Evolutionary conservation across 92 coral and sea anemone species (phyloP), one percentile per base, ranked within the genome.

Genomic region (Actinostola sp.): DNA sequence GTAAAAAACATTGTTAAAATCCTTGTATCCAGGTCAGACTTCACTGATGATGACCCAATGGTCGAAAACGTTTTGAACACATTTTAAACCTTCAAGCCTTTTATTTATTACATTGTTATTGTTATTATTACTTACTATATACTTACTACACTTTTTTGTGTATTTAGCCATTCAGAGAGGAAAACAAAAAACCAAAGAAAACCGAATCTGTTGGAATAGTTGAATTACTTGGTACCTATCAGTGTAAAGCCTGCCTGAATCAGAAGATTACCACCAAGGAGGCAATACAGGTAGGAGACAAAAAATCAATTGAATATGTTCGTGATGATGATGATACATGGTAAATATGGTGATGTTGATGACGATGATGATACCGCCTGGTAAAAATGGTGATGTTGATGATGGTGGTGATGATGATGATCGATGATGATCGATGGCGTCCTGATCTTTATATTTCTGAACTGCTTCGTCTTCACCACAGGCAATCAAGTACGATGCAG

Each of bases 241-340:
- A 84, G 45, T 95, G 92, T 66, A 81, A 67, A 68, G 99, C 97
- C 1, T 83, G 75, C 75, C 80, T 95, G 52, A 83, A 91, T 72
- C 99, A 88, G 8, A 95, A 95, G 71, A 93, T 91, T 19, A 85
- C 97, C 0, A 88, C 79, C 20, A 82, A 57, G 49, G 99, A 95
- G 26, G 97, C 99, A 10, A 49, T 88, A 2, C 89, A 91, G 89
- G 99, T 68, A 69, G 8, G 6, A 51, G 1, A 17, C 29, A 17
- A n/a, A n/a, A n/a, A n/a, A n/a, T n/a, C n/a, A n/a, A n/a, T n/a
- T n/a, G n/a, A n/a, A n/a, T n/a, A n/a, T n/a, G n/a, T n/a, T n/a
- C 7, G 58, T n/a, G 71, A 28, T 35, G 19, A 25, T 62, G 29
- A 27, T 48, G 54, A 48, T 48, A 21, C 9, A 14, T 2, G 12